Evolutionary conservation across 2,888 invertebrate species (phyloP).

Genomic region (Stictocephala bisonia): DNA sequence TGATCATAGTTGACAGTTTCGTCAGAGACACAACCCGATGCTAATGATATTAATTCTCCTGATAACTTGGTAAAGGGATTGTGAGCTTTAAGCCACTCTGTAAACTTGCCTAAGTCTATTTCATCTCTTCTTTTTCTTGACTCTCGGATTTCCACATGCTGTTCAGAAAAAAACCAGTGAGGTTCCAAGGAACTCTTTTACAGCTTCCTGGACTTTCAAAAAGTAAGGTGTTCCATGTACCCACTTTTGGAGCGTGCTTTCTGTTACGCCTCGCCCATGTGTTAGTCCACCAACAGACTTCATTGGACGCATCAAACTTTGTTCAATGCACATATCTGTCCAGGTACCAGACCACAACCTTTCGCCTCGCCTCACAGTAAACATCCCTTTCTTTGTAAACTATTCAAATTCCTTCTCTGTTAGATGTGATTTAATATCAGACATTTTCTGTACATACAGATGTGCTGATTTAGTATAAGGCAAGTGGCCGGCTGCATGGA

Average conservation of each 20-base stretch:
- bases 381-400: not conserved
- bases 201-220: not conserved
- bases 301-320: conserved; percentile 13
- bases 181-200: not conserved
- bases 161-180: no score
- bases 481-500: not conserved
- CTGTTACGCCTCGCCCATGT: conserved; percentile 32
- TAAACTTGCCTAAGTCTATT: no score
- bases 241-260: conserved; percentile 12
- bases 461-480: conserved; percentile 5
- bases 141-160: no score
- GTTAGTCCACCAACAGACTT: conserved; percentile 28
- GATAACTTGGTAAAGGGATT: no score
- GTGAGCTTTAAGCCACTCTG: no score
- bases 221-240: conserved; percentile 22
- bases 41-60: no score
- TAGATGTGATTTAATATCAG: not conserved
- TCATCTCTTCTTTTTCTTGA: no score
- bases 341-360: not conserved
- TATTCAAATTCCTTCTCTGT: no score
- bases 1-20: no score
- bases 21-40: no score
- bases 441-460: not conserved
- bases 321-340: conserved; percentile 21
- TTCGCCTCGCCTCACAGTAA: not conserved